Evolutionary conservation across 2,113 vertebrate genomes (phyloP), one percentile per base, ranked within the genome.

Genomic region (Carlito syrichta): DNA sequence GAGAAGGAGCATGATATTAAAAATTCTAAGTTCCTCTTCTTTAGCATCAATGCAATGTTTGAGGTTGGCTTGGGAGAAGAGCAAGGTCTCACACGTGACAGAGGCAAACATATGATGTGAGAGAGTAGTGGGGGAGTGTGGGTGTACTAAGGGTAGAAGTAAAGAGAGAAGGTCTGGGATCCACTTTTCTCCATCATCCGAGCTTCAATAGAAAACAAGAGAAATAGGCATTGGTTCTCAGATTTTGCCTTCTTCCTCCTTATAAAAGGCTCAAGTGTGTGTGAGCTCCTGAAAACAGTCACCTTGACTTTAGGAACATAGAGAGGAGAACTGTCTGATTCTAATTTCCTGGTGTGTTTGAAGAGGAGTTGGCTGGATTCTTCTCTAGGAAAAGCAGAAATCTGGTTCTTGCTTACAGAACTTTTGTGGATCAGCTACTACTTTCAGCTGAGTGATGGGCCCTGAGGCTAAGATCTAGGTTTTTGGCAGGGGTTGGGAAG

Each of bases 241-340:
- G 48, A 76, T 96, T 88, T 93, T 92, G 19, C 69, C 20, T 88
- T 62, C 25, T 86, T 40, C 3, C 1, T 40, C n/a, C 43, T 94
- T 87, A 86, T 68, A 25, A 86, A 95, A 95, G 17, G 8, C 60
- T 90, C 79, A 93, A 92, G 54, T 77, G 30, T 83, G 5, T 82
- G 62, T 88, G 52, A 23, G 74, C 32, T 96, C n/a, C 84, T 86
- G 8, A 43, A 94, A 95, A 86, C 23, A 86, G 17, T 92, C 56
- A 71, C n/a, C 25, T 66, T 84, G 63, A 95, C 90, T 95, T 95
- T 95, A 90, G 43, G 58, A 85, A 76, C 27, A 58, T n/a, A n/a
- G n/a, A n/a, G n/a, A n/a, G n/a, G n/a, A 96, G 11, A 91, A 66
- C 27, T 73, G 8, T 96, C 3, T 92, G 35, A 77, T 6, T 87